Evolutionary conservation across 2,113 vertebrate genomes (phyloP).

Genomic region (Patagioenas fasciata): DNA sequence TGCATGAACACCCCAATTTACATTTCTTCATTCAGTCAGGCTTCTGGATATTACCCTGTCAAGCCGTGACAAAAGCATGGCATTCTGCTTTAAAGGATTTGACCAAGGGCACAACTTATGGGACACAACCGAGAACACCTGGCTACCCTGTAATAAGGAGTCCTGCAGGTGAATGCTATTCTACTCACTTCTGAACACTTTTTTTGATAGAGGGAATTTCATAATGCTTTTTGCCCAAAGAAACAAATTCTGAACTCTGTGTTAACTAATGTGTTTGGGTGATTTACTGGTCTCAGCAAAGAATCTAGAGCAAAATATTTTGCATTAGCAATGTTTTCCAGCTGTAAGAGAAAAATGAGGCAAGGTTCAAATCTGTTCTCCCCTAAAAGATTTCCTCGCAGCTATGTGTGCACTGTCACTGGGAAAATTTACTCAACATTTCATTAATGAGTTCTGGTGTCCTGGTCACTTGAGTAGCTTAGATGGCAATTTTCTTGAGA

Average conservation of each 20-base stretch:
- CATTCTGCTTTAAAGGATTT: background rate
- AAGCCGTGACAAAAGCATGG: background rate
- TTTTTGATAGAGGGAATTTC: background rate
- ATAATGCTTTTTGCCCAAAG: background rate
- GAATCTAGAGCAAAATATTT: background rate
- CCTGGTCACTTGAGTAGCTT: background rate
- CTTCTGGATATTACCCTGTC: background rate
- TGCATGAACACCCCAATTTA: background rate
- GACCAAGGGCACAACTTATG: background rate
- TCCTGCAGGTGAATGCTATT: background rate
- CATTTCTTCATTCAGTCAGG: background rate
- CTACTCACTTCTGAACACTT: background rate
- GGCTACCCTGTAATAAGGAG: background rate
- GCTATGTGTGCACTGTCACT: fast-evolving
- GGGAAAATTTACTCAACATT: background rate
- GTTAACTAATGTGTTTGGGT: background rate
- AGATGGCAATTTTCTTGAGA: background rate
- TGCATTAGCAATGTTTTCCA: background rate
- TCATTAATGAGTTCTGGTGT: background rate
- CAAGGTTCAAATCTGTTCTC: background rate
- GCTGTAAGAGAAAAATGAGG: background rate
- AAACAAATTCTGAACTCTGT: background rate
- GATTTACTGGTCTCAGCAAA: background rate
- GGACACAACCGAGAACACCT: background rate
- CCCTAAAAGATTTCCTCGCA: background rate